Conservation (phyloP, 1,140 invertebrate species). For the Diorhabda elongata region DNA sequence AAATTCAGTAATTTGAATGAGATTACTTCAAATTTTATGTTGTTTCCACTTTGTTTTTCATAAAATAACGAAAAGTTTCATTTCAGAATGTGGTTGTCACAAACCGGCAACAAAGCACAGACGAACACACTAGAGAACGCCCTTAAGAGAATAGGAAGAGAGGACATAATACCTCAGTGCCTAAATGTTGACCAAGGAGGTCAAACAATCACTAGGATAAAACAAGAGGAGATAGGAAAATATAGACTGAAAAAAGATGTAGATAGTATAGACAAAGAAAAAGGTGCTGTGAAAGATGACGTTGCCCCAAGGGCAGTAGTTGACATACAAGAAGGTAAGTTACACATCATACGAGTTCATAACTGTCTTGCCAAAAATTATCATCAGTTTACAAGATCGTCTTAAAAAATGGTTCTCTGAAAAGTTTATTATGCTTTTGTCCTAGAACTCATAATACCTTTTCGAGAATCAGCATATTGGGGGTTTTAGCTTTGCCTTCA, state of each 20-base stretch:
- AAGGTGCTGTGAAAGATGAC: constrained; percentile 23
- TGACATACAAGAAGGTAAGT: constrained; percentile 19
- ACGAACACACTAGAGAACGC: constrained; percentile 80
- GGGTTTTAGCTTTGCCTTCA: too few relatives aligned
- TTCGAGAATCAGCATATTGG: too few relatives aligned
- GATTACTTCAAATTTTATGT: too few relatives aligned
- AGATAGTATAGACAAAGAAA: constrained; percentile 20
- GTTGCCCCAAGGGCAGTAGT: constrained; percentile 6
- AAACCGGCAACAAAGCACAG: constrained; percentile 69
- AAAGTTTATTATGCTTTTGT: too few relatives aligned
- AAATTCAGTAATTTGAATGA: too few relatives aligned
- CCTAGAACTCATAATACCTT: too few relatives aligned
- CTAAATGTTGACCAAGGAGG: constrained; percentile 72
- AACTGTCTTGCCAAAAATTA: too few relatives aligned
- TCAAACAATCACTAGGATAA: constrained; percentile 30
- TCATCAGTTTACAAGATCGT: too few relatives aligned
- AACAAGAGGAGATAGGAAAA: constrained; percentile 40
- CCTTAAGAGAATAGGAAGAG: constrained; percentile 80
- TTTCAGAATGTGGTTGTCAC: constrained; percentile 68
- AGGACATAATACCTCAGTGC: constrained; percentile 92
- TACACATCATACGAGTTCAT: neutral
- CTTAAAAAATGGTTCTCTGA: too few relatives aligned
- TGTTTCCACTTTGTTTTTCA: too few relatives aligned
- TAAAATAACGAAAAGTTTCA: neutral
- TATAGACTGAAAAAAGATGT: constrained; percentile 50